Percentiles rank a stretch among this genome's conserved stretches.
These are phyloP conservation scores for Drosophila histrio DNA, from an alignment of 2,888 invertebrate species.

Conservation along the genomic window DNA sequence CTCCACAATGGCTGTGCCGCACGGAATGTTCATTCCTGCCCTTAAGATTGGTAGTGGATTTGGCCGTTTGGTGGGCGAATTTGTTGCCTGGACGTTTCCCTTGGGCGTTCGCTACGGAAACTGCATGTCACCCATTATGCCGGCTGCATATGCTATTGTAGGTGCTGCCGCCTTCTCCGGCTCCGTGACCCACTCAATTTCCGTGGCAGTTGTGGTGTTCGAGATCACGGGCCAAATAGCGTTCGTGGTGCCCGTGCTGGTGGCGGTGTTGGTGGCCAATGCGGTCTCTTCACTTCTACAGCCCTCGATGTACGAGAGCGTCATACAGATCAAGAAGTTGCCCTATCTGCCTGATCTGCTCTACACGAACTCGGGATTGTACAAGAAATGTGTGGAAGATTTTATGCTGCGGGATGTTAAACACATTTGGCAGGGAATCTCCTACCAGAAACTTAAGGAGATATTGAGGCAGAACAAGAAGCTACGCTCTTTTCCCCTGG, in stretches of 20 bases:
- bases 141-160: constrained; percentile 98
- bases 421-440: constrained; percentile 95
- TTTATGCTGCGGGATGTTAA: constrained; percentile 96
- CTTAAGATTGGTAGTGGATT: constrained; percentile 98
- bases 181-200: constrained; percentile 98
- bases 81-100: constrained; percentile 96
- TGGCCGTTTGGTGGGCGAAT: constrained; percentile 96
- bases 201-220: constrained; percentile 98
- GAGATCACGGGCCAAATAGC: constrained; percentile 99
- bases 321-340: constrained; percentile 97
- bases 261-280: constrained; percentile 97
- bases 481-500: constrained; percentile 95
- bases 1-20: constrained; percentile 98
- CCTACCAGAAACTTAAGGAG: constrained; percentile 94
- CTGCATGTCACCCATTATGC: constrained; percentile 93
- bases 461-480: constrained; percentile 88
- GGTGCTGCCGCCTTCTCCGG: constrained; percentile 98
- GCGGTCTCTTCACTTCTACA: constrained; percentile 96
- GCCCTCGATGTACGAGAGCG: constrained; percentile 99
- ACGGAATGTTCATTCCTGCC: constrained; percentile 98
- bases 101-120: constrained; percentile 95
- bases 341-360: constrained; percentile 98
- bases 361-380: constrained; percentile 95
- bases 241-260: constrained; percentile 97
- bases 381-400: constrained; percentile 97